A percentile compares a stretch with the other conserved stretches of the same genome.
phyloP scores from a whole-genome alignment of 2,888 invertebrate genomes.

The Pyrochroa serraticornis region DNA sequence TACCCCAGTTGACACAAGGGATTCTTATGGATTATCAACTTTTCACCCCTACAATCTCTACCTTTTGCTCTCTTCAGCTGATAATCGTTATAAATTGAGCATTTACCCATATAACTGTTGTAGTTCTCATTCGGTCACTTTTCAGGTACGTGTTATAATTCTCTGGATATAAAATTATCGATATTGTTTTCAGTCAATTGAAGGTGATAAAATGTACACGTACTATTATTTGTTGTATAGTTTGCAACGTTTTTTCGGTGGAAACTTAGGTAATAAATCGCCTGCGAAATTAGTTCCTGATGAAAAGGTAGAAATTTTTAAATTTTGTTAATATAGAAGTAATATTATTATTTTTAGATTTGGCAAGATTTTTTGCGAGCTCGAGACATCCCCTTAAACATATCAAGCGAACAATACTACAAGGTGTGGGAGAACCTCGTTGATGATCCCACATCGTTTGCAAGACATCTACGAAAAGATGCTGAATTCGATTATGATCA shows the following conservation, averaged over 20 bases:
- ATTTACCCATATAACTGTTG: constrained; percentile 62
- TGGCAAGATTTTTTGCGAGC: constrained; percentile 60
- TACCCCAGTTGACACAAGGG: constrained; percentile 61
- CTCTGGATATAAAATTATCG: constrained; percentile 15
- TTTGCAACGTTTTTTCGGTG: constrained; percentile 57
- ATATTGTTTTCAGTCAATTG: constrained; percentile 54
- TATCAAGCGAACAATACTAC: constrained; percentile 59
- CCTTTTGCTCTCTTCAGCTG: constrained; percentile 54
- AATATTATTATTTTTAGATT: constrained; percentile 50
- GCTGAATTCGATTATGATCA: constrained; percentile 21
- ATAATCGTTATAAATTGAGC: constrained; percentile 60
- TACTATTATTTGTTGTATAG: constrained; percentile 63
- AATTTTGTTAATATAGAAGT: neutral
- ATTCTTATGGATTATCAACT: constrained; percentile 58
- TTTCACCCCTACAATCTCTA: constrained; percentile 62
- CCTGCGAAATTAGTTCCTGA: constrained; percentile 55
- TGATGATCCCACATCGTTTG: constrained; percentile 51
- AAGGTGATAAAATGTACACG: constrained; percentile 61
- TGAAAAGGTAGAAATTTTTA: constrained; percentile 49
- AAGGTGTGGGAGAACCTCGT: constrained; percentile 59
- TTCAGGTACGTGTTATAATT: constrained; percentile 50
- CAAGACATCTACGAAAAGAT: constrained; percentile 42
- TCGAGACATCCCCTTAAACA: constrained; percentile 54
- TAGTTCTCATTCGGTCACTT: constrained; percentile 60
- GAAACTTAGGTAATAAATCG: constrained; percentile 56